Evolutionary conservation across 2,113 vertebrate species (phyloP), one percentile per base, ranked within the genome.

Genomic region (Strigops habroptila): DNA sequence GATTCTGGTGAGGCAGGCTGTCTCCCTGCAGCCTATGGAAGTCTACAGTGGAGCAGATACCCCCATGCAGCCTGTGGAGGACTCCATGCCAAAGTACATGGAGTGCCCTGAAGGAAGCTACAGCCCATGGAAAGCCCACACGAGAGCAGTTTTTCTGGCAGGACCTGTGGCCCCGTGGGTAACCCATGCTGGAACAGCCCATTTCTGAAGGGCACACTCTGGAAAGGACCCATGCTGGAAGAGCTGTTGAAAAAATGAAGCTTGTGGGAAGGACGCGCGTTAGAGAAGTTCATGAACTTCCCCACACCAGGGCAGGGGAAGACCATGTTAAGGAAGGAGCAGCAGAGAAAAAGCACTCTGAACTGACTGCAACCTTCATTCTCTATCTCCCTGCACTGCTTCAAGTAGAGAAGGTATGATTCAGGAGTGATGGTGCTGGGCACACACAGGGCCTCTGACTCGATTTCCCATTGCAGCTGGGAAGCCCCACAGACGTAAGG

Each of bases 81-180:
- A 41, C 25, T 4, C 11, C 27, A 33, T 4, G 6, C 11, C 1
- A 3, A 15, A 53, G 8, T 3, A 82, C 9, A 1, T 31, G 6
- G 5, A 46, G 6, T 79, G 11, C 18, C 21, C 27, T 59, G 39
- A 49, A 55, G 8, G 15, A 82, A 78, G 9, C 6, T 69, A 39
- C 6, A 55, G 25, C 14, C 39, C 27, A 48, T 2, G 8, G 35
- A 63, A 5, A 59, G 5, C 4, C 35, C 10, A 77, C 3, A 6
- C 12, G 3, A 3, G 14, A 60, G 4, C 14, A 49, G 8, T 18
- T 65, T 89, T 78, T 74, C 43, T 75, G 21, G 13, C 10, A 69
- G 21, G 10, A 64, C 19, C 33, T 59, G 23, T 59, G 24, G 13
- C 3, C 39, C 13, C 44, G 30, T 33, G 24, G 31, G 13, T 15